Conservation (phyloP, 2,113 vertebrate species). For the Bolborhynchus lineola region DNA sequence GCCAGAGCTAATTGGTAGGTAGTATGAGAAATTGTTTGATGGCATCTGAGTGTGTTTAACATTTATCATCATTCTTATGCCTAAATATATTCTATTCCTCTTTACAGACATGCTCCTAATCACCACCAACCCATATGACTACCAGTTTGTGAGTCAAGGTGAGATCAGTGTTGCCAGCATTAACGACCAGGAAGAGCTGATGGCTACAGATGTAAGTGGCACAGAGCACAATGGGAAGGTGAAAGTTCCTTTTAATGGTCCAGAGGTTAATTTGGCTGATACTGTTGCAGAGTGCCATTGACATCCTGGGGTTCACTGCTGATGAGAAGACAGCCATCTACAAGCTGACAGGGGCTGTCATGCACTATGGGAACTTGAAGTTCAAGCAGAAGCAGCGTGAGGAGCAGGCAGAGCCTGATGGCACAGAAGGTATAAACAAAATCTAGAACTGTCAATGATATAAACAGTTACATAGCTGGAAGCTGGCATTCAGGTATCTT, state of each 20-base stretch:
- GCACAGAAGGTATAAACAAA: constrained; percentile 23
- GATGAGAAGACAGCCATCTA: constrained; percentile 39
- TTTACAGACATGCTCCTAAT: constrained; percentile 37
- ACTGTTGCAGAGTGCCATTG: constrained; percentile 32
- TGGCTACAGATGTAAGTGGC: constrained; percentile 28
- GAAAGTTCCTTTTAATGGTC: background rate
- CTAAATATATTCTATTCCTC: background rate
- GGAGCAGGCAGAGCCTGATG: constrained; percentile 43
- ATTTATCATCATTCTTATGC: background rate
- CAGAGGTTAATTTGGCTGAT: background rate
- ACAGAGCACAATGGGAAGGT: background rate
- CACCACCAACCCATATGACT: constrained; percentile 44
- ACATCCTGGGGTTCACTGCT: constrained; percentile 20
- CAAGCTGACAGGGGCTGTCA: constrained; percentile 41
- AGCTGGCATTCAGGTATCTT: background rate
- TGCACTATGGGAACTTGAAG: constrained; percentile 25
- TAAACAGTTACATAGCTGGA: background rate
- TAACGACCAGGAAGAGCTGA: constrained; percentile 3
- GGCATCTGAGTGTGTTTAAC: background rate
- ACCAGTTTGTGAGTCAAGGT: constrained; percentile 9
- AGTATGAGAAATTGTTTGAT: background rate
- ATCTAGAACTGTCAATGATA: background rate
- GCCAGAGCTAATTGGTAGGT: background rate
- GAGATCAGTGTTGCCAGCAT: constrained; percentile 36
- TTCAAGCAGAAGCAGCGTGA: constrained; percentile 23